A percentile compares a stretch with the other conserved stretches of the same genome.
These are phyloP conservation scores for Brachylomia viminalis DNA, from an alignment of 2,888 invertebrate species.

Conservation along the genomic window DNA sequence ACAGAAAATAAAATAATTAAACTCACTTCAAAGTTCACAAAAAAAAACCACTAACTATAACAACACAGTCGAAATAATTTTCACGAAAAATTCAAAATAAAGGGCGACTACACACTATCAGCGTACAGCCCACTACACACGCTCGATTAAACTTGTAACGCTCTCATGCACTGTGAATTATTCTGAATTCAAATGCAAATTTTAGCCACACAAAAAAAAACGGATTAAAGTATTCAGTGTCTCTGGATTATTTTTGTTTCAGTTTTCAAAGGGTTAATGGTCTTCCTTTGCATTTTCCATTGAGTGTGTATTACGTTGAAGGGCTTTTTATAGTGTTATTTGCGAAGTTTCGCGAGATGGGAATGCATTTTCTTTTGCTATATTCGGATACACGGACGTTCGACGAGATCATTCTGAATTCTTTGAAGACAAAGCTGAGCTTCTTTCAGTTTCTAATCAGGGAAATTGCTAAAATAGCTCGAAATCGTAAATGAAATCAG, in stretches of 20 bases:
- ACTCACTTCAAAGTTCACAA: not conserved
- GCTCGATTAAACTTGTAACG: slow-evolving; percentile 57
- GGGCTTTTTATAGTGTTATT: not conserved
- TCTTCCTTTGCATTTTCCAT: slow-evolving; percentile 26
- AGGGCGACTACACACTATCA: slow-evolving; percentile 31
- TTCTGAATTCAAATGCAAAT: slow-evolving; percentile 52
- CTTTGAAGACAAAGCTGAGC: slow-evolving; percentile 1
- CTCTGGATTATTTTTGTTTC: slow-evolving; percentile 15
- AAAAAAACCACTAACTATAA: slow-evolving; percentile 9
- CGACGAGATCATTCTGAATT: slow-evolving; percentile 8
- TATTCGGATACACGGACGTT: not conserved
- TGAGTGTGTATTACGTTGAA: slow-evolving; percentile 3
- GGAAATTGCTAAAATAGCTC: slow-evolving; percentile 7
- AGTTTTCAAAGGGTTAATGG: slow-evolving; percentile 22
- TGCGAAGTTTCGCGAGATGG: slow-evolving; percentile 4
- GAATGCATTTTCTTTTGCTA: slow-evolving; percentile 21
- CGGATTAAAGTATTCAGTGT: slow-evolving; percentile 25
- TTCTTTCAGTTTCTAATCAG: not conserved
- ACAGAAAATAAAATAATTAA: not conserved
- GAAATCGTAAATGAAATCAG: not conserved
- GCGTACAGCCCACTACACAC: slow-evolving; percentile 46
- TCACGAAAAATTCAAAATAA: slow-evolving; percentile 32
- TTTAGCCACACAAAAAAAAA: slow-evolving; percentile 28
- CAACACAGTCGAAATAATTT: slow-evolving; percentile 28
- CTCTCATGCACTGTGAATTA: slow-evolving; percentile 41